Base-by-base conservation (phyloP, 2,888 invertebrate genomes). In the Drosophila falleni region DNA sequence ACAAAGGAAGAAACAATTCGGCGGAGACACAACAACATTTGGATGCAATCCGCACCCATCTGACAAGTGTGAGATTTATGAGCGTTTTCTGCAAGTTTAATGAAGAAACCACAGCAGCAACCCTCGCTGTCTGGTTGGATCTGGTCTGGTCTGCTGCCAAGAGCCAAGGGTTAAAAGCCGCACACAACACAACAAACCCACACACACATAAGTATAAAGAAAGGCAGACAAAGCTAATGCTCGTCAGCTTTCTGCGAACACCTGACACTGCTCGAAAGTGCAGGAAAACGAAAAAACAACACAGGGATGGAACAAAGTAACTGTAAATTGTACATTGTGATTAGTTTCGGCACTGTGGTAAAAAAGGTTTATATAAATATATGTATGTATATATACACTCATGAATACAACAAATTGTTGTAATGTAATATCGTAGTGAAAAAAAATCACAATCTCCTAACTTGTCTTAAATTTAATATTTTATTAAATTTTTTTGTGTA, bases 161-260 rank as follows among this genome's bases (percentile, higher is more conserved):
- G 66, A 50, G 72, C 70, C 76, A 78, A 80, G 80, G 78, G 79
- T 23, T 23, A 23, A 23, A 23, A 23, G 23, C 23, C 46, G 33
- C 35, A 41, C 33, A 59, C 11, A 51, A 63, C 46, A 62, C n/a
- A 59, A 46, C 31, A 42, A 6, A 61, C 16, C 15, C 13, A 10
- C 9, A 15, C 4, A 31, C 9, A 29, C 26, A 16, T 11, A 54
- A 15, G 37, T 15, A 55, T 67, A 59, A 77, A 56, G 69, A 69
- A 69, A 66, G 23, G 31, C 65, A 77, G 62, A 67, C 79, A 71
- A 78, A 71, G 77, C 80, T 75, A 79, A 78, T 71, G 64, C 61
- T 37, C 47, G 60, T 55, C 46, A 46, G 69, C 23, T 53, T 68
- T 71, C 47, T 39, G 59, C 19, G 47, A 67, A 78, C 77, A 79